These are phyloP conservation scores for Aurelia aurita DNA, from an alignment of 30 jellyfish, hydroid and myxozoan species.

Conservation along the genomic window DNA sequence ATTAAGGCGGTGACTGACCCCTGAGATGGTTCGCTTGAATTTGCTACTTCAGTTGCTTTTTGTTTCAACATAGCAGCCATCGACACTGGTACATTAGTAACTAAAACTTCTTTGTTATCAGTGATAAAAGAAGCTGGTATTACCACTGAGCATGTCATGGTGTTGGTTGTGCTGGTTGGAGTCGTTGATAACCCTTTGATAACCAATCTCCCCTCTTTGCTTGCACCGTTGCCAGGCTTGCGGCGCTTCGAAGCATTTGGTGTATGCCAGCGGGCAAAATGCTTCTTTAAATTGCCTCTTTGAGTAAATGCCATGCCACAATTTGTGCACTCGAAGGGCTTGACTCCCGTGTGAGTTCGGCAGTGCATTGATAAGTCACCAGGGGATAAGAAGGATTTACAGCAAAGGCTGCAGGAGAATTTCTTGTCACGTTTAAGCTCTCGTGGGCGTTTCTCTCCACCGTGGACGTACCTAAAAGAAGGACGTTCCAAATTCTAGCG, in stretches of 20 bases:
- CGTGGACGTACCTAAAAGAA: slow-evolving; percentile 65
- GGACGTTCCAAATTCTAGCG: neutral
- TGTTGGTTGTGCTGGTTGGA: neutral
- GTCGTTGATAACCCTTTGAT: slow-evolving; percentile 35
- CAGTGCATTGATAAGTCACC: slow-evolving; percentile 74
- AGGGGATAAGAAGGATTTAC: slow-evolving; percentile 52
- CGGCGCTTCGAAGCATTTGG: slow-evolving; percentile 46
- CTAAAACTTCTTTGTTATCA: slow-evolving; percentile 39
- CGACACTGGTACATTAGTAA: slow-evolving; percentile 49
- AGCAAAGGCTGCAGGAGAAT: slow-evolving; percentile 63
- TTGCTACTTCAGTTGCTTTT: slow-evolving; percentile 63
- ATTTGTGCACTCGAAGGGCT: slow-evolving; percentile 70
- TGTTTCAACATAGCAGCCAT: slow-evolving; percentile 67
- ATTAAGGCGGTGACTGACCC: slow-evolving; percentile 34
- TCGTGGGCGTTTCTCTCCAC: slow-evolving; percentile 72
- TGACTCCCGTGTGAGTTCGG: slow-evolving; percentile 64
- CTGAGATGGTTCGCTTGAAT: slow-evolving; percentile 34
- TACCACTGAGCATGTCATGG: slow-evolving; percentile 54
- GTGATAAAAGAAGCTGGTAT: slow-evolving; percentile 50
- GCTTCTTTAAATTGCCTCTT: slow-evolving; percentile 74
- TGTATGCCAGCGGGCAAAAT: slow-evolving; percentile 69
- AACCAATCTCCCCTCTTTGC: slow-evolving; percentile 40
- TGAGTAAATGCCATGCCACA: slow-evolving; percentile 86
- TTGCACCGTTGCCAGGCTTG: slow-evolving; percentile 1
- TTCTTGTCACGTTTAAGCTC: slow-evolving; percentile 25